Evolutionary conservation across 2,888 invertebrate genomes (phyloP).

Genomic region (Liodrosophila aerea): DNA sequence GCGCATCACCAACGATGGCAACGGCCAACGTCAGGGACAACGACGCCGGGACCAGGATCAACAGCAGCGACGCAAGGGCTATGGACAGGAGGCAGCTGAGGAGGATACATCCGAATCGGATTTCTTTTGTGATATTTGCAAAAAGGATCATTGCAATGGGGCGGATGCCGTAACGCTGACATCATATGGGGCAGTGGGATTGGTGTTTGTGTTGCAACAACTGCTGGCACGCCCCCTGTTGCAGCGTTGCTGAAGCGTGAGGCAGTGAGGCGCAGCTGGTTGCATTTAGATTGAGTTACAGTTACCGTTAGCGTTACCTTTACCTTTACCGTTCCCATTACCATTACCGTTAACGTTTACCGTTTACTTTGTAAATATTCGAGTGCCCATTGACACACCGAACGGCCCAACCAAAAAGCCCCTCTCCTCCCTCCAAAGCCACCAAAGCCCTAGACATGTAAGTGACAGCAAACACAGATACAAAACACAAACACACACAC

Average conservation of each 20-base stretch:
- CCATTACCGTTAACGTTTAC: constrained; percentile 56
- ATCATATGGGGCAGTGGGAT: constrained; percentile 18
- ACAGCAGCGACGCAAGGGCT: constrained; percentile 51
- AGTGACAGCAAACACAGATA: constrained; percentile 44
- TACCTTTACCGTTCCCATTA: no score
- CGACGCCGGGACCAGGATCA: constrained; percentile 44
- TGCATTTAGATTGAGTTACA: constrained; percentile 55
- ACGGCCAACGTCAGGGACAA: constrained; percentile 27
- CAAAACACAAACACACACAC: constrained; percentile 15
- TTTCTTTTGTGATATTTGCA: constrained; percentile 80
- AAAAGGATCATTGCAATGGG: constrained; percentile 78
- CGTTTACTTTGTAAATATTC: constrained; percentile 75
- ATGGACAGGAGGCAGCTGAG: constrained; percentile 34
- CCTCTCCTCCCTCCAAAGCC: constrained; percentile 14
- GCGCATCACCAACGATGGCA: constrained; percentile 34
- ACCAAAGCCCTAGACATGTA: constrained; percentile 54
- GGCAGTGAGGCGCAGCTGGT: constrained; percentile 19
- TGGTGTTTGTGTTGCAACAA: constrained; percentile 30
- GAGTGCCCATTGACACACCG: constrained; percentile 45
- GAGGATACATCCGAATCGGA: constrained; percentile 56
- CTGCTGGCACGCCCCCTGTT: constrained; percentile 21
- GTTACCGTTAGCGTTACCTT: constrained; percentile 55
- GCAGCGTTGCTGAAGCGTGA: constrained; percentile 39
- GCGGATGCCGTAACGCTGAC: constrained; percentile 55
- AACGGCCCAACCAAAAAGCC: constrained; percentile 7